A percentile compares a stretch with the other conserved stretches of the same genome.
phyloP scores from a whole-genome alignment of 2,113 vertebrate species.

The Boulengeromyrus knoepffleri region DNA sequence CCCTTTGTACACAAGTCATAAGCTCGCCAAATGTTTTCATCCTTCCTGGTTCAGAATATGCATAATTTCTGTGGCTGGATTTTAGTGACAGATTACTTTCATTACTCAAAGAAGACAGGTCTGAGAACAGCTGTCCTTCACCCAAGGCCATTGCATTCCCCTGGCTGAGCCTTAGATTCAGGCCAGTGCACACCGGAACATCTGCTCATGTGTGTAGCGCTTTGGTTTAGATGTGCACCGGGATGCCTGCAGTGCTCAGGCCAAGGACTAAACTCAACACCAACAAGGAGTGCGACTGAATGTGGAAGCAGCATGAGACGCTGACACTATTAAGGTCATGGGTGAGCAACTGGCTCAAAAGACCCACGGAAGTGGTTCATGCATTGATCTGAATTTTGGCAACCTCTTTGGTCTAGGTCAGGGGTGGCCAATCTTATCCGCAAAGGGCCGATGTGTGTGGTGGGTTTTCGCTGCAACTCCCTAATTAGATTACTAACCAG shows the following conservation, averaged over 20 bases:
- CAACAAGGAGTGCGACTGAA: not conserved
- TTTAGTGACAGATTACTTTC: not conserved
- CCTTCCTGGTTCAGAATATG: not conserved
- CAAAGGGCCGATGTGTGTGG: too few relatives aligned
- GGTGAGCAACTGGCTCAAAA: too few relatives aligned
- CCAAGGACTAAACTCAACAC: not conserved
- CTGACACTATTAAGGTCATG: too few relatives aligned
- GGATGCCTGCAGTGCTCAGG: not conserved
- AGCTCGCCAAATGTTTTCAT: not conserved
- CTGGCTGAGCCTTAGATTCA: not conserved
- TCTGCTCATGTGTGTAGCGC: not conserved
- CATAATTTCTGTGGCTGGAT: not conserved
- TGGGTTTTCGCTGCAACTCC: too few relatives aligned
- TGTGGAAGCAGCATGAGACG: not conserved
- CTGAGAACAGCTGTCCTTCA: not conserved
- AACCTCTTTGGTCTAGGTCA: too few relatives aligned
- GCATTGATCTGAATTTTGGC: too few relatives aligned
- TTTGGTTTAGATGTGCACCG: not conserved
- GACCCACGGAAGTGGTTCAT: too few relatives aligned
- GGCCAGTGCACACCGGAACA: not conserved
- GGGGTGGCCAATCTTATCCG: too few relatives aligned
- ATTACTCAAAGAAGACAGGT: not conserved
- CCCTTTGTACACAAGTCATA: not conserved
- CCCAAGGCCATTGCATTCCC: not conserved
- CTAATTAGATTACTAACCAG: too few relatives aligned